Evolutionary conservation across 2,797 vertebrate species (phyloP).

Genomic region (Anableps anableps): DNA sequence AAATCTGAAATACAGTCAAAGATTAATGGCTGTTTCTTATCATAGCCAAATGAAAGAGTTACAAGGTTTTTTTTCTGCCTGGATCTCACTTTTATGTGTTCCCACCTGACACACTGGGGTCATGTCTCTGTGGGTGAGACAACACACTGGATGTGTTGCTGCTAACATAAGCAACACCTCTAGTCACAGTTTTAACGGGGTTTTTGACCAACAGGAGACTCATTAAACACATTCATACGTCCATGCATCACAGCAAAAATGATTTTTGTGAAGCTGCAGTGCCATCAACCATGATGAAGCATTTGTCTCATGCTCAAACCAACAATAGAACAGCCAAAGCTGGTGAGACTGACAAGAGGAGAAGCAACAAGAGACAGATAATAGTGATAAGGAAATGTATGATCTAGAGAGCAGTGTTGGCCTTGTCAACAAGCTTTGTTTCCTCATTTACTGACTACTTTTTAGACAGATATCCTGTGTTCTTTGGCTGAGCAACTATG

Average conservation of each 20-base stretch:
- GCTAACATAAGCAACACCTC: constrained; percentile 1
- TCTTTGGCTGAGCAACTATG: not conserved
- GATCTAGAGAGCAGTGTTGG: not conserved
- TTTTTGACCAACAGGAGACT: not conserved
- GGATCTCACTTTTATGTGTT: not conserved
- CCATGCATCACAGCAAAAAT: not conserved
- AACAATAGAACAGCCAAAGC: not conserved
- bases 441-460: not conserved
- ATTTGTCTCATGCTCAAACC: not conserved
- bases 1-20: not conserved
- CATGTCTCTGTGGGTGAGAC: not conserved
- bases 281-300: not conserved
- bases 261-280: not conserved
- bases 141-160: constrained; percentile 2
- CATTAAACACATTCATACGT: not conserved
- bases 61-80: not conserved
- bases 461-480: not conserved
- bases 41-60: not conserved
- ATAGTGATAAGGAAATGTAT: not conserved
- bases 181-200: not conserved
- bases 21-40: not conserved
- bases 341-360: not conserved
- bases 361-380: not conserved
- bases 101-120: not conserved
- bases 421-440: not conserved